Percentiles rank a stretch among this genome's conserved stretches.
Evolutionary conservation across 2,797 vertebrate species (phyloP).

Genomic region (Cyprinodon diabolis): DNA sequence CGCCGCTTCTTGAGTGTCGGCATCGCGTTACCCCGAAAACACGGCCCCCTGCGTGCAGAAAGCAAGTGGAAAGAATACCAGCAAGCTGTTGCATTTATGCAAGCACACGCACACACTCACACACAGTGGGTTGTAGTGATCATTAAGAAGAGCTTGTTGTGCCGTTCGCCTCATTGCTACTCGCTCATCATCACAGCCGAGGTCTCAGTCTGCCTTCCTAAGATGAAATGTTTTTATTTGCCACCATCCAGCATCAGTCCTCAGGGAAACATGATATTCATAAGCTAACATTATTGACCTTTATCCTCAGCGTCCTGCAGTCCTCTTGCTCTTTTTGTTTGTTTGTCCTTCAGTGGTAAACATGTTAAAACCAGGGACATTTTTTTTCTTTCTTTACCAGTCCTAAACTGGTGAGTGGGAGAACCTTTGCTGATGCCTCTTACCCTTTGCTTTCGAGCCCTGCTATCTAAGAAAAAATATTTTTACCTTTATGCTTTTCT

Average conservation of each 20-base stretch:
- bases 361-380: neutral
- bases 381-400: neutral
- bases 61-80: conserved; percentile 13
- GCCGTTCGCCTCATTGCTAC: conserved; percentile 27
- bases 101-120: conserved; percentile 16
- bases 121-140: conserved; percentile 18
- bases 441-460: conserved; percentile 34
- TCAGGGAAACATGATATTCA: neutral
- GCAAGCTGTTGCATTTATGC: conserved; percentile 10
- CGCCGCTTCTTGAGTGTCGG: conserved; percentile 46
- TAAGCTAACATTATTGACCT: conserved; percentile 2
- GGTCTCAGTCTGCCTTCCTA: conserved; percentile 17
- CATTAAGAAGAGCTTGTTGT: conserved; percentile 43
- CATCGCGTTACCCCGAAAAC: conserved; percentile 34
- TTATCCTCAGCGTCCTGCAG: conserved; percentile 17
- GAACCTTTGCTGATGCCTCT: conserved; percentile 30
- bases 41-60: conserved; percentile 21
- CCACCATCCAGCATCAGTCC: neutral
- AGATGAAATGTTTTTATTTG: conserved; percentile 21
- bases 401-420: conserved; percentile 18
- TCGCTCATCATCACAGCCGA: conserved; percentile 38
- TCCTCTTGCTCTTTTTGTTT: neutral
- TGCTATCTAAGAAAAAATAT: conserved; percentile 19
- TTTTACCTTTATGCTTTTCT: conserved; percentile 7
- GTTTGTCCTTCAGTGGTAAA: neutral